Percentiles rank a stretch among this genome's conserved stretches.
Evolutionary conservation across 1,140 invertebrate species (phyloP).

Genomic region (Drosophila micromelanica): DNA sequence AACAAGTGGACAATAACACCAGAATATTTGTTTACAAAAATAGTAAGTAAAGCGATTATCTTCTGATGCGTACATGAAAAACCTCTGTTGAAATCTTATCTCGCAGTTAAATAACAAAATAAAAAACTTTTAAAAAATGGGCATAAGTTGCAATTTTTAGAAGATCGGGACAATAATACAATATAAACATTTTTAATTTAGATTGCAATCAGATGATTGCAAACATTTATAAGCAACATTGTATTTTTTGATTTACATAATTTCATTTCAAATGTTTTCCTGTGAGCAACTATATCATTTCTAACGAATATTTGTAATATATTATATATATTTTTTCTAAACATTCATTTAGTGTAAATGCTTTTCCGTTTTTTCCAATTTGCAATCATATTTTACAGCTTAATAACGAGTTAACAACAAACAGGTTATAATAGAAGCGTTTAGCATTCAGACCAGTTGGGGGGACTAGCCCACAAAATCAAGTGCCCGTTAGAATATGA

Average conservation of each 20-base stretch:
- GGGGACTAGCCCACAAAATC: neutral
- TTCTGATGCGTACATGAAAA: neutral
- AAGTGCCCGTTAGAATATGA: constrained; percentile 8
- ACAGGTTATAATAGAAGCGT: constrained; percentile 21
- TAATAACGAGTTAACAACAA: constrained; percentile 19
- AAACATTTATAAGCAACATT: too few relatives aligned
- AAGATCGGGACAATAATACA: too few relatives aligned
- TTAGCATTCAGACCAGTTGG: neutral
- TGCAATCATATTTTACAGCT: constrained; percentile 15
- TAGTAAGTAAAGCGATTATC: constrained; percentile 48
- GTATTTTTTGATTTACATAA: neutral
- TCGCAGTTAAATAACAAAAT: too few relatives aligned
- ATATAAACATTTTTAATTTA: too few relatives aligned
- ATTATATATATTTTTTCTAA: neutral
- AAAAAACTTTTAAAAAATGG: too few relatives aligned
- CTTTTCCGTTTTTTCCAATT: constrained; percentile 1
- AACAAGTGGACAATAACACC: constrained; percentile 57
- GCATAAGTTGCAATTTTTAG: too few relatives aligned
- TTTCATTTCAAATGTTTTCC: neutral
- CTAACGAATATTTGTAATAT: neutral
- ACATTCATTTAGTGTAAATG: neutral
- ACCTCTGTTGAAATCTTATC: neutral
- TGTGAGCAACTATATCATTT: neutral
- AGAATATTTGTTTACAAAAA: constrained; percentile 70
- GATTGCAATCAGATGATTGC: too few relatives aligned